These are phyloP conservation scores for Amphilophus citrinellus DNA, from an alignment of 2,113 vertebrate genomes.

Conservation along the genomic window DNA sequence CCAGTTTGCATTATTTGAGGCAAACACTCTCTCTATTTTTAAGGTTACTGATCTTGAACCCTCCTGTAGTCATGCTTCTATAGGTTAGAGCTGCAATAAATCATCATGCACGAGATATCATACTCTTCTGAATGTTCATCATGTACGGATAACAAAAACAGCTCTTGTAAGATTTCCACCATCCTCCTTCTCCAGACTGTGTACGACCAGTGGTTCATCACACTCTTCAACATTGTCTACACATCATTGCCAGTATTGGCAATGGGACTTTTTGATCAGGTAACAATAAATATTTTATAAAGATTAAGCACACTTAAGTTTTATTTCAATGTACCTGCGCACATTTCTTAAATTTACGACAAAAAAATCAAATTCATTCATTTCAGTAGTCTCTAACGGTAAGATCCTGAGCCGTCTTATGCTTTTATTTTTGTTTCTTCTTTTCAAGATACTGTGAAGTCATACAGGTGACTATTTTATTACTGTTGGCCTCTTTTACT, in stretches of 20 bases:
- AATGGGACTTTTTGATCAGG: conserved; percentile 90
- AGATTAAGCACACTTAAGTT: neutral
- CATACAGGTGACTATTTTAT: conserved; percentile 49
- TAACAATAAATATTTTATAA: conserved; percentile 44
- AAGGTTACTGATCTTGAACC: neutral
- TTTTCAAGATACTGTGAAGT: conserved; percentile 47
- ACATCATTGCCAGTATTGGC: conserved; percentile 88
- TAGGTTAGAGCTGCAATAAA: neutral
- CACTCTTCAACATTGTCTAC: conserved; percentile 88
- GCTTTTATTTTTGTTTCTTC: conserved; percentile 34
- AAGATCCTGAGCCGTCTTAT: neutral
- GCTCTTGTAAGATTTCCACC: neutral
- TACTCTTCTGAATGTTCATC: neutral
- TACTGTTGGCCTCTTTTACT: neutral
- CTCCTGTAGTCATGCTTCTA: neutral
- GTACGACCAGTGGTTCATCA: conserved; percentile 91
- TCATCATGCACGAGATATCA: neutral
- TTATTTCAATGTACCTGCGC: neutral
- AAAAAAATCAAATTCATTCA: conserved; percentile 10
- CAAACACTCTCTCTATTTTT: neutral
- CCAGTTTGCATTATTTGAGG: neutral
- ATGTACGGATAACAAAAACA: neutral
- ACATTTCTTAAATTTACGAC: neutral
- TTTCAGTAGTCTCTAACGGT: neutral
- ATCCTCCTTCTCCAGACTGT: conserved; percentile 82